Evolutionary conservation across 2,797 vertebrate species (phyloP), one percentile per base, ranked within the genome.

Genomic region (Epinephelus coioides): DNA sequence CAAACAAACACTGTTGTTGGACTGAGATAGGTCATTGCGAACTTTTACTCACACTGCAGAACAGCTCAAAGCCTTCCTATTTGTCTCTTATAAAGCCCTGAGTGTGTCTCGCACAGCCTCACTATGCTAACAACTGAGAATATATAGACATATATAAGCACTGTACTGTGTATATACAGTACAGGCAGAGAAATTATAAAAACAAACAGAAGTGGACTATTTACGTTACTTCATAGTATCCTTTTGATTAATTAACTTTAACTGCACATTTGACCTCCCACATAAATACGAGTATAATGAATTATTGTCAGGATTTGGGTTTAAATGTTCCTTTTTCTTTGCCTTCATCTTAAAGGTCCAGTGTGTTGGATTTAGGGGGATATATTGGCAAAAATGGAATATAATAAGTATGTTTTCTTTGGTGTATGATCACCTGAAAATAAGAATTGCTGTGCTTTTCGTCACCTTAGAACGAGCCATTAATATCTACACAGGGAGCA

Each of bases 1-100:
- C 79, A 89, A 76, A 78, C 19, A 82, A 69, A 76, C 62, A 69
- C 13, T 51, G 56, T 54, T 74, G 82, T 69, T 59, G 43, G 64
- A 73, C 57, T 0, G 12, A 61, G 13, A 72, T 5, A 17, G 27
- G 27, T 53, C n/a, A 18, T 51, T 61, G 67, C 61, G 38, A 73
- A 73, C 30, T 49, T 76, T 50, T 60, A 54, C 60, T 50, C 50
- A 71, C 3, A 25, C 21, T 79, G 49, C 44, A 68, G 46, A 79
- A 50, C 25, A 49, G 53, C 69, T 79, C 65, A 76, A 81, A 88
- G 69, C 18, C 78, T 23, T 61, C 14, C 18, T 21, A 8, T 76
- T 69, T 25, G 18, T 72, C 21, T 61, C 12, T 25, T 38, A 53
- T 19, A 25, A 82, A 80, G n/a, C 44, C 12, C 12, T 19, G 14